Evolutionary conservation across 1,140 invertebrate genomes (phyloP).

Genomic region (Drosophila quadrilineata): DNA sequence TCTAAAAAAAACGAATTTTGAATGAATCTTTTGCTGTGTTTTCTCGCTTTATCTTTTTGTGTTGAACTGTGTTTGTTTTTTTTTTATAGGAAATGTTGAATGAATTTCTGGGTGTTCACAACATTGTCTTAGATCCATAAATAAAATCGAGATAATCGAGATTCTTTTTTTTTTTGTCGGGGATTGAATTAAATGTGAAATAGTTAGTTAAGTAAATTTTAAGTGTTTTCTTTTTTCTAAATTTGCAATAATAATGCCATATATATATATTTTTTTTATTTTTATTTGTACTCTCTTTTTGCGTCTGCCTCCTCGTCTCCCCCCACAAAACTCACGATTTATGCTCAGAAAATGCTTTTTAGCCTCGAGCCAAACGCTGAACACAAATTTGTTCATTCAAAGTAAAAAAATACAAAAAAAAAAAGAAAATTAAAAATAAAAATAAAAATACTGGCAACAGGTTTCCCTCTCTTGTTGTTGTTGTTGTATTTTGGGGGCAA

Average conservation of each 20-base stretch:
- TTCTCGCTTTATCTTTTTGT: slow-evolving; percentile 7
- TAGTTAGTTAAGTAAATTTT: background rate
- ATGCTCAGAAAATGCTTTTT: slow-evolving; percentile 64
- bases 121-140: slow-evolving; percentile 68
- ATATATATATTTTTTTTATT: too few relatives aligned
- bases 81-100: slow-evolving; percentile 39
- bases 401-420: too few relatives aligned
- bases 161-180: slow-evolving; percentile 32
- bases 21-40: slow-evolving; percentile 50
- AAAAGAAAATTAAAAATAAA: too few relatives aligned
- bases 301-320: slow-evolving; percentile 13
- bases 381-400: slow-evolving; percentile 73
- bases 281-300: slow-evolving; percentile 11
- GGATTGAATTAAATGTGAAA: slow-evolving; percentile 28
- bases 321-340: slow-evolving; percentile 67
- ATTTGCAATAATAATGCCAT: too few relatives aligned
- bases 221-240: too few relatives aligned
- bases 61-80: slow-evolving; percentile 7
- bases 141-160: slow-evolving; percentile 48
- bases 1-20: slow-evolving; percentile 37
- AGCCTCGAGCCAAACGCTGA: slow-evolving; percentile 36
- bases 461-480: slow-evolving; percentile 36
- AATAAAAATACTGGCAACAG: slow-evolving; percentile 65
- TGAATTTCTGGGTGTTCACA: slow-evolving; percentile 47
- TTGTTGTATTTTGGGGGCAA: slow-evolving; percentile 32